These are phyloP conservation scores for Drosophila eohydei DNA, from an alignment of 2,888 invertebrate genomes.

Conservation along the genomic window DNA sequence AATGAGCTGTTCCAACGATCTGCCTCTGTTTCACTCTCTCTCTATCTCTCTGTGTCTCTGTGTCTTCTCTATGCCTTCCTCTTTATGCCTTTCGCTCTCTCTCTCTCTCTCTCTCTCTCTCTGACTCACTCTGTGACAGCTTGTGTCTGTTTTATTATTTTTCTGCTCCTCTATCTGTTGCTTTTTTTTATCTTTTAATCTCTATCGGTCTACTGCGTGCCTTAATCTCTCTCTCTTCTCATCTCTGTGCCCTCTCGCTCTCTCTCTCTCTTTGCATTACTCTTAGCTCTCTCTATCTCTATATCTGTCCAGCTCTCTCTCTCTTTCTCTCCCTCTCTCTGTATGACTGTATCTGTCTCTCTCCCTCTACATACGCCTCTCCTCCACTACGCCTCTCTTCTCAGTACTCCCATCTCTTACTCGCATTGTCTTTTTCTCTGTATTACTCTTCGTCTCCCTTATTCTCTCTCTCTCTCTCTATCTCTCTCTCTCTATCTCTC, in stretches of 20 bases:
- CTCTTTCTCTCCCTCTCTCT: neutral
- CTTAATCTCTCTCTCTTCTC: constrained; percentile 37
- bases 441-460: constrained; percentile 22
- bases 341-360: constrained; percentile 21
- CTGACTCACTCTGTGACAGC: too few species aligned
- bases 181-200: neutral
- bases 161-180: neutral
- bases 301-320: neutral
- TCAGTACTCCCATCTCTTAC: neutral
- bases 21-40: neutral
- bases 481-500: neutral
- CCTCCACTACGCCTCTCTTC: too few species aligned
- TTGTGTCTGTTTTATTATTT: too few species aligned
- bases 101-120: neutral
- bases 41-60: too few species aligned
- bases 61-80: neutral
- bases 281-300: neutral
- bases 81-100: constrained; percentile 7
- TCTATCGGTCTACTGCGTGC: constrained; percentile 43
- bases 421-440: neutral
- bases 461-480: constrained; percentile 14
- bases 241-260: neutral
- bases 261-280: neutral
- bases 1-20: constrained; percentile 45
- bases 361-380: neutral